Conservation (phyloP, 2,797 vertebrate species). For the Hybognathus amarus region DNA sequence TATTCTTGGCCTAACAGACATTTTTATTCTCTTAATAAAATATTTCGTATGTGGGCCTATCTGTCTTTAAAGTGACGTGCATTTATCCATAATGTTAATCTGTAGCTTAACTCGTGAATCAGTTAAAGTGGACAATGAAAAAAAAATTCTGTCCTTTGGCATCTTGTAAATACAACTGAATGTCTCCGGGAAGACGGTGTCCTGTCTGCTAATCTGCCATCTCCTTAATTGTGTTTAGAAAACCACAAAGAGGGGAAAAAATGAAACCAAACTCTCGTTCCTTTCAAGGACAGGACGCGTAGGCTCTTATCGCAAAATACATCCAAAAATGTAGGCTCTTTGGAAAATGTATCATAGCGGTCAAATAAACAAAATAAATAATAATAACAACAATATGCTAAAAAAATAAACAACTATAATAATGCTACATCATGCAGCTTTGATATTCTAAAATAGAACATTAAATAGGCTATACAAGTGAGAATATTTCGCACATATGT, state of each 20-base stretch:
- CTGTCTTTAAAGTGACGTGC: neutral
- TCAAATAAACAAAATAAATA: neutral
- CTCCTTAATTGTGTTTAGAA: constrained; percentile 79
- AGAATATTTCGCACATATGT: neutral
- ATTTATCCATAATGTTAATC: neutral
- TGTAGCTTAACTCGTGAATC: neutral
- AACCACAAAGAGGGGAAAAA: constrained; percentile 64
- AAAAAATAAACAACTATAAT: neutral
- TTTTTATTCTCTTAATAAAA: neutral
- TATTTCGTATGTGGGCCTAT: neutral
- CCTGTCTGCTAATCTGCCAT: constrained; percentile 70
- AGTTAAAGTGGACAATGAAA: constrained; percentile 23
- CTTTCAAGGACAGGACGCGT: constrained; percentile 67
- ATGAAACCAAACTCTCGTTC: constrained; percentile 62
- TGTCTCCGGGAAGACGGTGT: constrained; percentile 60
- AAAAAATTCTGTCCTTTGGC: neutral
- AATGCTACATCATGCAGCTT: neutral
- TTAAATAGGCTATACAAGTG: neutral
- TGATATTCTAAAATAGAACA: neutral
- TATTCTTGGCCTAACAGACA: neutral
- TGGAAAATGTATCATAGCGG: neutral
- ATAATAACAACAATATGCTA: neutral
- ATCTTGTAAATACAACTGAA: constrained; percentile 56
- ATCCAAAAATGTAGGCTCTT: neutral
- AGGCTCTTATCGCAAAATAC: constrained; percentile 47